Conservation (phyloP, 2,797 vertebrate genomes). For the Podarcis lilfordi region DNA sequence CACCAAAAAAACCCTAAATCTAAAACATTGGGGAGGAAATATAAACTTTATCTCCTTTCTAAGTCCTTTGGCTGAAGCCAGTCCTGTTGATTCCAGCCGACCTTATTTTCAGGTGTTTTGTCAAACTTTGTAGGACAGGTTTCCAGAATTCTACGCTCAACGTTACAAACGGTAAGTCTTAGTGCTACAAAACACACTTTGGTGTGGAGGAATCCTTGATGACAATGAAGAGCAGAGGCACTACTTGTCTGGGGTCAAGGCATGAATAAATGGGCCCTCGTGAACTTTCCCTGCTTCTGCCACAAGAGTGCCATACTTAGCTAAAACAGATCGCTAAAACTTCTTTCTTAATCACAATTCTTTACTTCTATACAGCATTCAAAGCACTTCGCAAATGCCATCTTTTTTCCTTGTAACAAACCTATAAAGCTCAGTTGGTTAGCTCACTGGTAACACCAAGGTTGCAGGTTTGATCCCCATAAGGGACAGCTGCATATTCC, state of each 20-base stretch:
- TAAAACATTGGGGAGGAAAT: neutral
- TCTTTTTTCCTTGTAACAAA: neutral
- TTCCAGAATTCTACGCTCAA: neutral
- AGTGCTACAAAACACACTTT: neutral
- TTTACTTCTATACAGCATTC: neutral
- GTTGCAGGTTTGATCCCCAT: too few species aligned
- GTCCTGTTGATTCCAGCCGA: neutral
- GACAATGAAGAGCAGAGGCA: slow-evolving; percentile 12
- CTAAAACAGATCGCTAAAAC: slow-evolving; percentile 37
- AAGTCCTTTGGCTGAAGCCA: neutral
- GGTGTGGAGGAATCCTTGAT: neutral
- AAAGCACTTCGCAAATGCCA: neutral
- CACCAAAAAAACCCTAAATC: too few species aligned
- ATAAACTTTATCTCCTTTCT: neutral
- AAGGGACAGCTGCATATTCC: too few species aligned
- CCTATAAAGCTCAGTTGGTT: too few species aligned
- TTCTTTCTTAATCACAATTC: slow-evolving; percentile 19
- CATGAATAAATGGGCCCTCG: slow-evolving; percentile 5
- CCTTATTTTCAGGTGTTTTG: neutral
- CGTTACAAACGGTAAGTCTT: neutral
- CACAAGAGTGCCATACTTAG: slow-evolving; percentile 21
- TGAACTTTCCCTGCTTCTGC: neutral
- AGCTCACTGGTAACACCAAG: too few species aligned
- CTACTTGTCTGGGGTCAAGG: slow-evolving; percentile 21
- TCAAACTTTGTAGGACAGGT: neutral